Conservation (phyloP, 2,888 invertebrate species). For the Vannuccia rotundouncinata region DNA sequence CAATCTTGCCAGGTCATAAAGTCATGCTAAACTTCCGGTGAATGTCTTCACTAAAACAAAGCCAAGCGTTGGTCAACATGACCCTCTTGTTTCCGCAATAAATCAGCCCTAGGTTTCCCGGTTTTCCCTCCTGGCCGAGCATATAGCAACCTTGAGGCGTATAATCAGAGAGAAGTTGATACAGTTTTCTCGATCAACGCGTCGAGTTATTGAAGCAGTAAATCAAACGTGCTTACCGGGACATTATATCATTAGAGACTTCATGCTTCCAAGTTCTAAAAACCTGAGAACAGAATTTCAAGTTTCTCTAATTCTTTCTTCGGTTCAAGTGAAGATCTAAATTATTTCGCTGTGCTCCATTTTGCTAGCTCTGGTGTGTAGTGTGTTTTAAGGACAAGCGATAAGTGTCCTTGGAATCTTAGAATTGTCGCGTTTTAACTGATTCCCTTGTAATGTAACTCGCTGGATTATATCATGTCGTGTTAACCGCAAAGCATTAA, state of each 20-base stretch:
- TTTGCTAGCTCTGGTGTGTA: too few relatives aligned
- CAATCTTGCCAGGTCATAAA: not conserved
- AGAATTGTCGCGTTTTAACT: too few relatives aligned
- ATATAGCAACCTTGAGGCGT: not conserved
- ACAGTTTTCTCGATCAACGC: not conserved
- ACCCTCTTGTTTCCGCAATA: constrained; percentile 10
- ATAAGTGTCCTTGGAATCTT: too few relatives aligned
- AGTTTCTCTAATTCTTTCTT: too few relatives aligned
- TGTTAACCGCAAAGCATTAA: too few relatives aligned
- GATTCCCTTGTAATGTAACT: too few relatives aligned
- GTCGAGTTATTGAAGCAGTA: not conserved
- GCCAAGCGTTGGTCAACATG: not conserved
- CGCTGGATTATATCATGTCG: too few relatives aligned
- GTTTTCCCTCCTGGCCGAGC: not conserved
- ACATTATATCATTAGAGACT: not conserved
- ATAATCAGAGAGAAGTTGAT: not conserved
- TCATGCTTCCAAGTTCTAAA: too few relatives aligned
- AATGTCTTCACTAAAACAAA: constrained; percentile 2
- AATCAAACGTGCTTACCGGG: constrained; percentile 12
- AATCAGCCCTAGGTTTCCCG: not conserved
- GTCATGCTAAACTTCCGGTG: constrained; percentile 1
- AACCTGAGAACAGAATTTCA: too few relatives aligned
- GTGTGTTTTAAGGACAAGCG: not conserved
- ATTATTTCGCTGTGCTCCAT: too few relatives aligned
- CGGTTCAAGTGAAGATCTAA: not conserved